Evolutionary conservation across 2,888 invertebrate species (phyloP).

Genomic region (Lasioglossum lativentre): DNA sequence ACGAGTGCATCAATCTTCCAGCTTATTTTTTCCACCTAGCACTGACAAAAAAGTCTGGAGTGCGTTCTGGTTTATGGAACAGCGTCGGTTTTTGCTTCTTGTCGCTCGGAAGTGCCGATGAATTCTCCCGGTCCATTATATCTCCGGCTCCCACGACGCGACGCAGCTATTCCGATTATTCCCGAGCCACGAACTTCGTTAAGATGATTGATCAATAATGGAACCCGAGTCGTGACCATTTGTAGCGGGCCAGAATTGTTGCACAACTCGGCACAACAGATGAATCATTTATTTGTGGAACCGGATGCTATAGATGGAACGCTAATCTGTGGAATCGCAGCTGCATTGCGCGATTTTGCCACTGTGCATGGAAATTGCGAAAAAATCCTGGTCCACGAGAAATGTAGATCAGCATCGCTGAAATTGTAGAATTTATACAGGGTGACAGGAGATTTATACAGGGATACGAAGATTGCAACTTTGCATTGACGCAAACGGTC

Average conservation of each 20-base stretch:
- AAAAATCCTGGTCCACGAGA: background rate
- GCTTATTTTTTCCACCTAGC: conserved; percentile 1
- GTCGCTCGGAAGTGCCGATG: conserved; percentile 13
- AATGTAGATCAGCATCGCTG: background rate
- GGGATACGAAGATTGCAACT: too few species aligned
- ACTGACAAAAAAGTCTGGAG: conserved; percentile 30
- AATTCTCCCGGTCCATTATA: conserved; percentile 6
- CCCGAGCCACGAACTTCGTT: background rate
- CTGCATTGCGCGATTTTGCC: background rate
- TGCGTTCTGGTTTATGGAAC: conserved; percentile 3
- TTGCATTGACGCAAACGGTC: too few species aligned
- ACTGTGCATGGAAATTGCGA: background rate
- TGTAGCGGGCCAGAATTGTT: background rate
- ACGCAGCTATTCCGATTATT: background rate
- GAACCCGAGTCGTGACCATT: background rate
- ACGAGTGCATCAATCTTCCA: conserved; percentile 55
- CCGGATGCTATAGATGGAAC: background rate
- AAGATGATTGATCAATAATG: conserved; percentile 19
- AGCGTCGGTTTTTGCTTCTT: background rate
- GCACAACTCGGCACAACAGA: background rate
- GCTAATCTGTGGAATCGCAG: background rate
- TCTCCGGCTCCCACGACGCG: background rate
- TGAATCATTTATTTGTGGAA: conserved; percentile 6
- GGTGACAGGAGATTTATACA: too few species aligned
- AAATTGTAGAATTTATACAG: background rate